Percentiles rank a stretch among this genome's conserved stretches.
phyloP scores from a whole-genome alignment of 2,888 invertebrate genomes.

The Mermis nigrescens region DNA sequence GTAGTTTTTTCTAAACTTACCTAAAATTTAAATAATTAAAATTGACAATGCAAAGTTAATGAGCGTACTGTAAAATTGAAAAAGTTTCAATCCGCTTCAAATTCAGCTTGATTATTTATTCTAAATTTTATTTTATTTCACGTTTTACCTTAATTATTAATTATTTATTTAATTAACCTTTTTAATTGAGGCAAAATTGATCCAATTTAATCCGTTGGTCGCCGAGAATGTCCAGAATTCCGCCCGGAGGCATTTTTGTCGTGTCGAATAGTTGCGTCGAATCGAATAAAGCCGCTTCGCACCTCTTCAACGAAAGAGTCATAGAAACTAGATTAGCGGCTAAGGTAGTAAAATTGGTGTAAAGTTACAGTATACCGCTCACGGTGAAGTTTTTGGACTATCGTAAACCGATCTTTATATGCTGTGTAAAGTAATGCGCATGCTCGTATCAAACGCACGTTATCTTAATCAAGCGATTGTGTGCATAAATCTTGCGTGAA shows the following conservation, averaged over 20 bases:
- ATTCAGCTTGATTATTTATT: no score
- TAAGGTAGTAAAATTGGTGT: slow-evolving; percentile 48
- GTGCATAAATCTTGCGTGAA: no score
- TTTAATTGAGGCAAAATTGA: slow-evolving; percentile 52
- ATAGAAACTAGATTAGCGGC: slow-evolving; percentile 81
- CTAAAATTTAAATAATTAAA: no score
- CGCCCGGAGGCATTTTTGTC: slow-evolving; percentile 64
- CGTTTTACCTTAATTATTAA: neutral
- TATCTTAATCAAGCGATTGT: no score
- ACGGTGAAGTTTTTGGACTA: slow-evolving; percentile 5
- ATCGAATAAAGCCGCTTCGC: slow-evolving; percentile 78
- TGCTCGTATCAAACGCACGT: neutral
- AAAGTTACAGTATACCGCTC: neutral
- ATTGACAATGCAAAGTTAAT: no score
- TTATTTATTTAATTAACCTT: neutral
- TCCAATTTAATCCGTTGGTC: slow-evolving; percentile 71
- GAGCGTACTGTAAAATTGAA: no score
- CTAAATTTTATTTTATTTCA: no score
- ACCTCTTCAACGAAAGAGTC: slow-evolving; percentile 72
- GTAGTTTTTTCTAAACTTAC: no score
- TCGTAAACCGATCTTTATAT: neutral
- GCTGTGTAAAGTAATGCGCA: neutral
- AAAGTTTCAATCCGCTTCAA: no score
- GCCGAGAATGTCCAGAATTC: slow-evolving; percentile 57
- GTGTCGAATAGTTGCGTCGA: slow-evolving; percentile 63